Conservation (phyloP, 2,888 invertebrate genomes). For the Lottia scabra region DNA sequence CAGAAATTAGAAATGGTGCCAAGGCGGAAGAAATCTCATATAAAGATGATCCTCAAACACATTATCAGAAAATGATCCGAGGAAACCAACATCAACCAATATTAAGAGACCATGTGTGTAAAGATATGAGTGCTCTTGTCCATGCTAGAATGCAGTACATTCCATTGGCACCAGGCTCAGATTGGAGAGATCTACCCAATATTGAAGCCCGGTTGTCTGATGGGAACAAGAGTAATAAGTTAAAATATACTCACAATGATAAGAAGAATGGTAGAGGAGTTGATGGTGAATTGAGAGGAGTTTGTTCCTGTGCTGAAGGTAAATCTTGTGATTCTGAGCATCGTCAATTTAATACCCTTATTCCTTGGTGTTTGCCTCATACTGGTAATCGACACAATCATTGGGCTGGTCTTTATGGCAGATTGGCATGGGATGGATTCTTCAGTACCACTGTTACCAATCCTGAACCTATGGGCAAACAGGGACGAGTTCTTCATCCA, state of each 20-base stretch:
- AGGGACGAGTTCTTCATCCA: conserved; percentile 87
- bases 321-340: conserved; percentile 77
- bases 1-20: conserved; percentile 80
- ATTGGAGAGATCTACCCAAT: conserved; percentile 90
- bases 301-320: conserved; percentile 80
- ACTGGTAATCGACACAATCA: conserved; percentile 87
- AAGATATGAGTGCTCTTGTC: conserved; percentile 84
- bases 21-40: conserved; percentile 79
- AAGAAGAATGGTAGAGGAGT: conserved; percentile 72
- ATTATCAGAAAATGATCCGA: conserved; percentile 80
- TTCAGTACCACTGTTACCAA: conserved; percentile 84
- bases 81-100: conserved; percentile 74
- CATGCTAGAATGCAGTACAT: conserved; percentile 83
- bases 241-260: conserved; percentile 75
- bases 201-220: conserved; percentile 79
- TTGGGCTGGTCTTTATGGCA: conserved; percentile 87
- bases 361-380: conserved; percentile 91
- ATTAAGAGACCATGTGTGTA: conserved; percentile 83
- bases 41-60: conserved; percentile 78
- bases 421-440: conserved; percentile 86
- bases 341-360: conserved; percentile 84
- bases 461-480: conserved; percentile 92
- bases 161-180: conserved; percentile 81
- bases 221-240: conserved; percentile 76
- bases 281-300: conserved; percentile 76